Conservation (phyloP, 2,113 vertebrate genomes). For the Otocyon megalotis region DNA sequence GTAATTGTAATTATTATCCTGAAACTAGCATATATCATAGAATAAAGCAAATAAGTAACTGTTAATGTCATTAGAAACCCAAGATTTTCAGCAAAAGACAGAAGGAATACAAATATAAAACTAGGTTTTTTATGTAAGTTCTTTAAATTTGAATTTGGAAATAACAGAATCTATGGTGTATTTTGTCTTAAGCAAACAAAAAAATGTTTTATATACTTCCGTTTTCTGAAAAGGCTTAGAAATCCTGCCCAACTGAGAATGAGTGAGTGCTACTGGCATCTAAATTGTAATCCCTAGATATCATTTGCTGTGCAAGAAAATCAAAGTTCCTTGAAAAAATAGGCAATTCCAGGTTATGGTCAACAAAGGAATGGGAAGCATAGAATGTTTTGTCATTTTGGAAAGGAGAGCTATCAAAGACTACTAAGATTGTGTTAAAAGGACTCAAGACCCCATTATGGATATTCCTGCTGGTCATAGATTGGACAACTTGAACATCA, state of each 20-base stretch:
- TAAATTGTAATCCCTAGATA: background rate
- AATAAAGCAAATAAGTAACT: slow-evolving; percentile 40
- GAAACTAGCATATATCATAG: slow-evolving; percentile 26
- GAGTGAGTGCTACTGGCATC: background rate
- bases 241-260: background rate
- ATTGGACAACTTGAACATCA: slow-evolving; percentile 52
- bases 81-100: slow-evolving; percentile 19
- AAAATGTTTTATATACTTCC: background rate
- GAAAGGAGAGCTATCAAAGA: slow-evolving; percentile 56
- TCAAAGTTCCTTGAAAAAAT: background rate
- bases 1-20: slow-evolving; percentile 54
- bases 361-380: slow-evolving; percentile 63
- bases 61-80: slow-evolving; percentile 17
- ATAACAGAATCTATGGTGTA: background rate
- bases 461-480: slow-evolving; percentile 42
- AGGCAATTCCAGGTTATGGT: background rate
- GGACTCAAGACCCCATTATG: background rate
- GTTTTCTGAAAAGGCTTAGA: slow-evolving; percentile 42
- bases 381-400: slow-evolving; percentile 37
- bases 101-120: slow-evolving; percentile 3
- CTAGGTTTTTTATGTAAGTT: slow-evolving; percentile 8
- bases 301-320: slow-evolving; percentile 34
- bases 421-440: slow-evolving; percentile 54
- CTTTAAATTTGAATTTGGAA: slow-evolving; percentile 36
- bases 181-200: slow-evolving; percentile 42